Evolutionary conservation across 2,888 invertebrate genomes (phyloP), one percentile per base, ranked within the genome.

Genomic region (Serrognathus titanus): DNA sequence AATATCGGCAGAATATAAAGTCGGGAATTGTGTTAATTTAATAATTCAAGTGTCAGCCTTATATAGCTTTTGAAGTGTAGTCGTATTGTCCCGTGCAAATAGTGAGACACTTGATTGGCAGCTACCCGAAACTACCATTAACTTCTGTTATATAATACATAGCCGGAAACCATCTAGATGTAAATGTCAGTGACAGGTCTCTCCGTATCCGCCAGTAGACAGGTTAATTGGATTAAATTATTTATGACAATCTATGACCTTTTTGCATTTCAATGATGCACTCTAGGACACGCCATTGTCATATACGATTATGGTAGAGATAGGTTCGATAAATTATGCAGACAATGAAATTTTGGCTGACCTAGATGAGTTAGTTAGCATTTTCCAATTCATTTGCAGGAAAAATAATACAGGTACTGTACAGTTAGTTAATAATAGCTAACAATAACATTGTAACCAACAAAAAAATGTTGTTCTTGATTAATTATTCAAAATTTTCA

Each of bases 71-170:
- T 31, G 24, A 31, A 31, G 24, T 31, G 24, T 31, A 31, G 24
- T 31, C 24, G 24, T 7, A 31, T 31, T 31, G 24, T 31, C 24
- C 24, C 24, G 24, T 31, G 24, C 24, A 31, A 31, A 31, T 31
- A 31, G 24, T 31, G 61, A 63, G 66, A 70, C 69, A 66, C 63
- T 65, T 72, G 74, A 75, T 72, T 75, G 74, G 71, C 74, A 70
- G 63, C 61, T 71, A 75, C 71, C 68, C 70, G 73, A 69, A 67
- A 72, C 68, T 65, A 68, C 75, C 72, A 75, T 75, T 75, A 75
- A 66, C 71, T 69, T 66, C 69, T 67, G 65, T 63, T 73, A 66
- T 70, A 73, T 72, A 67, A 72, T 73, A 69, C 69, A 73, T 70
- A 66, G 58, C 64, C 66, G 68, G 66, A 66, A 68, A 61, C 66